A percentile compares a stretch with the other conserved stretches of the same genome.
These are phyloP conservation scores for Microcebus jonahi DNA, from an alignment of 2,113 vertebrate genomes.

Conservation along the genomic window DNA sequence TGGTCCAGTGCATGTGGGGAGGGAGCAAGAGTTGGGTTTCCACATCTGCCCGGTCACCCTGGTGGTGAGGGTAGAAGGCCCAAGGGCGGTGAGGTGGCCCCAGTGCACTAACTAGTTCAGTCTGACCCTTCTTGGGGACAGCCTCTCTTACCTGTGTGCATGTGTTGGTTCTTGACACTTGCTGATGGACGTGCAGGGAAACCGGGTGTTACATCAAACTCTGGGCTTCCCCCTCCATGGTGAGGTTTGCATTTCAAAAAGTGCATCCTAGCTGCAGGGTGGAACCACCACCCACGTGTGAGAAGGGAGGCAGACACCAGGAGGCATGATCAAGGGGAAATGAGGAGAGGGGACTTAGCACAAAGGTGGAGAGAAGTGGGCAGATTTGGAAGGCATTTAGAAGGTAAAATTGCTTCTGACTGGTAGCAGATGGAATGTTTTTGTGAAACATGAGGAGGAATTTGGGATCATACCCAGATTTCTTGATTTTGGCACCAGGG, in stretches of 20 bases:
- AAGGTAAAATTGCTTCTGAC: background rate
- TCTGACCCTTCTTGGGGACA: background rate
- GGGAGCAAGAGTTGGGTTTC: background rate
- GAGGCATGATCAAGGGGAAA: background rate
- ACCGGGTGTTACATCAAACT: background rate
- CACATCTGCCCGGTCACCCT: background rate
- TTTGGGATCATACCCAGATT: background rate
- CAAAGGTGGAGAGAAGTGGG: background rate
- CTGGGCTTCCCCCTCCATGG: background rate
- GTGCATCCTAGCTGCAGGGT: background rate
- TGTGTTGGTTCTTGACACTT: background rate
- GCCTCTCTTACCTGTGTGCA: background rate
- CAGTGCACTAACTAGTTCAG: background rate
- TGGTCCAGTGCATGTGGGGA: background rate
- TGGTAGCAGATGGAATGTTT: background rate
- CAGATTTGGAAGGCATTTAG: background rate
- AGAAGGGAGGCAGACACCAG: background rate
- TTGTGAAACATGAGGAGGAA: background rate
- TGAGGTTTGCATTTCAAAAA: background rate
- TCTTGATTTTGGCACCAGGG: background rate
- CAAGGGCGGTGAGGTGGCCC: background rate
- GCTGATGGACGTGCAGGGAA: background rate
- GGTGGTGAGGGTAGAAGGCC: too few species aligned
- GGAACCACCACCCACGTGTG: fast-evolving
- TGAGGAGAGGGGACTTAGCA: background rate